Base-by-base conservation (phyloP, 2,797 vertebrate genomes). In the Numenius phaeopus region DNA sequence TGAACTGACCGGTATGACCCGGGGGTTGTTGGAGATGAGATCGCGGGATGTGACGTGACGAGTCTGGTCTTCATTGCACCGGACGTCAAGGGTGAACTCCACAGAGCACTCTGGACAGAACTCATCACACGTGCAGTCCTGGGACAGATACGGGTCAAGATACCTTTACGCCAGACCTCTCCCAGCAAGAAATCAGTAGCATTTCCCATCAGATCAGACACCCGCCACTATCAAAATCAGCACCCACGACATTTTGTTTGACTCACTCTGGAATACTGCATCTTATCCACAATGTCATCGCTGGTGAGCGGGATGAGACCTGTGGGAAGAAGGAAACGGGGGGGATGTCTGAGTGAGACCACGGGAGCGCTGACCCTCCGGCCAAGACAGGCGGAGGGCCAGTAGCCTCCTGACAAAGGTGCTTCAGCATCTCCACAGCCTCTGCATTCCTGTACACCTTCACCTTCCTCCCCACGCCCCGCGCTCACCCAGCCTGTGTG, bases 71-170 rank as follows among this genome's bases (percentile, higher is more conserved):
- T 99, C 99, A 0, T 99, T 99, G 77, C 99, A 99, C 30, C 99
- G 98, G 21, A 99, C 99, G 0, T 99, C 99, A 3, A 99, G 97
- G 0, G 99, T 99, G 97, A 99, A 98, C 97, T 99, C 99, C 69
- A 99, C 99, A 0, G 99, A 99, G 95, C 99, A 99, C 94, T 99
- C 99, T 0, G 99, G 99, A 88, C 99, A 99, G 97, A 99, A 99
- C 87, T 99, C 99, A 20, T 99, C 99, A 77, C 99, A 99, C 0
- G 99, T 99, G 69, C 99, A 99, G 97, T 99, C 99, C 99, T 99
- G 98, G 10, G 32, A 76, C 66, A 90, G 39, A 57, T 55, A 66
- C 0, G 1, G 37, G 46, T 4, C 26, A 54, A 72, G 46, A 27
- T n/a, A n/a, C 7, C 34, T 44, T 55, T 2, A 30, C 0, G 5